Evolutionary conservation across 2,888 invertebrate genomes (phyloP), one percentile per base, ranked within the genome.

Genomic region (Drosophila mercatorum): DNA sequence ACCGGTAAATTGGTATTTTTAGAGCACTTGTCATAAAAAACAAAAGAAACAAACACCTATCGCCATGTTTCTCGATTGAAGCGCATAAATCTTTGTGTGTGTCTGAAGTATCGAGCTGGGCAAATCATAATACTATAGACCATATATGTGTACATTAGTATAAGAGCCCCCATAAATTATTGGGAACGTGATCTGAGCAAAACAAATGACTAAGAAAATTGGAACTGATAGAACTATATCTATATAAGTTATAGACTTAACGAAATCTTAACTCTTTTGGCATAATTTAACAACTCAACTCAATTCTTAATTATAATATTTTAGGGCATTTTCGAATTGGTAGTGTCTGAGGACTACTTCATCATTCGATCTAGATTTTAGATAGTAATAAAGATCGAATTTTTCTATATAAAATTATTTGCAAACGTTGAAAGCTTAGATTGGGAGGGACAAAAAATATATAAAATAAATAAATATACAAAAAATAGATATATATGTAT

Each of bases 1-100:
- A 83, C 74, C 74, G 74, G 74, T 80, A 90, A 88, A 89, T 84
- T 81, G 78, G 69, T 74, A 89, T 84, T 75, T 87, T 84, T 74
- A 84, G 80, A 87, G 85, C 82, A 87, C 86, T 69, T 72, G 76
- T 71, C 87, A 87, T 86, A 80, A 88, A 69, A 51, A 11, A 51
- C 34, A 51, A 51, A 34, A 11, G 11, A 17, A 31, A 34, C 31
- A 11, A 62, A 68, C 51, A 51, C 51, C 71, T 65, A 67, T 68
- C 77, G 60, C 76, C 65, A 63, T 41, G 55, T 40, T 51, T 67
- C 51, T 36, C 65, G 63, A 67, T 68, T 81, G 52, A 55, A 57
- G 58, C 63, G 70, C 75, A 87, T 86, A 81, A 86, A 89, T 86
- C 89, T 83, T 83, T 75, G 68, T 68, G 62, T 40, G 62, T 40